Conservation (phyloP, 2,888 invertebrate species). For the Sisyra nigra region DNA sequence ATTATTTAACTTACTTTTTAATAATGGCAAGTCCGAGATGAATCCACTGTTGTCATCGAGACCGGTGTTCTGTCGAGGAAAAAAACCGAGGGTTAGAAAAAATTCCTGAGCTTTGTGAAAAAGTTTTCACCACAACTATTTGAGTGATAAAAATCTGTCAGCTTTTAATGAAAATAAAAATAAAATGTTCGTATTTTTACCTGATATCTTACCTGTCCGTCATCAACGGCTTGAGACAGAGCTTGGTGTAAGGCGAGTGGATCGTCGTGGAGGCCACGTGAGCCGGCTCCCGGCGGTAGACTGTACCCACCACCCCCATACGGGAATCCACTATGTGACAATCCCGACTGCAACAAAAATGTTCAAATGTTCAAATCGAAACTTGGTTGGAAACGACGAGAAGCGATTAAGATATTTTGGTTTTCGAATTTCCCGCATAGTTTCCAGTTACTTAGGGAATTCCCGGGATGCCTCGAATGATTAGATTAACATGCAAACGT, state of each 20-base stretch:
- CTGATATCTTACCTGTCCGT: slow-evolving; percentile 21
- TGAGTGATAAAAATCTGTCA: too few species aligned
- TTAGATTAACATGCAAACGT: not conserved
- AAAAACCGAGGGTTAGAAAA: too few species aligned
- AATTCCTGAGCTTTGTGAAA: too few species aligned
- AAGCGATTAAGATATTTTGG: slow-evolving; percentile 5
- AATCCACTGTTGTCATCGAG: slow-evolving; percentile 78
- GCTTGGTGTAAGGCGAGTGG: slow-evolving; percentile 68
- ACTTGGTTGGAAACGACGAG: not conserved
- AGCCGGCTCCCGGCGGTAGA: slow-evolving; percentile 21
- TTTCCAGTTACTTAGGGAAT: slow-evolving; percentile 5
- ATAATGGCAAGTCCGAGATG: slow-evolving; percentile 76
- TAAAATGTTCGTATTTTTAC: too few species aligned
- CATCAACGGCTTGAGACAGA: slow-evolving; percentile 59
- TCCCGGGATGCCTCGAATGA: not conserved
- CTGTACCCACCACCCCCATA: slow-evolving; percentile 32
- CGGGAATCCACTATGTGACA: slow-evolving; percentile 37
- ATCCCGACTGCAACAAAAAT: slow-evolving; percentile 33
- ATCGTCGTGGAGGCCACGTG: slow-evolving; percentile 39
- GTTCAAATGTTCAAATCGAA: not conserved
- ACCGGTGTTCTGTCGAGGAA: slow-evolving; percentile 46
- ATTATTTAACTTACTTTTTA: slow-evolving; percentile 63
- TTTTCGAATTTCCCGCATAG: slow-evolving; percentile 1
- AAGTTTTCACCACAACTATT: too few species aligned
- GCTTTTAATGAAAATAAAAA: too few species aligned